Base-by-base conservation (phyloP, 2,888 invertebrate species). In the Gari tellinella region DNA sequence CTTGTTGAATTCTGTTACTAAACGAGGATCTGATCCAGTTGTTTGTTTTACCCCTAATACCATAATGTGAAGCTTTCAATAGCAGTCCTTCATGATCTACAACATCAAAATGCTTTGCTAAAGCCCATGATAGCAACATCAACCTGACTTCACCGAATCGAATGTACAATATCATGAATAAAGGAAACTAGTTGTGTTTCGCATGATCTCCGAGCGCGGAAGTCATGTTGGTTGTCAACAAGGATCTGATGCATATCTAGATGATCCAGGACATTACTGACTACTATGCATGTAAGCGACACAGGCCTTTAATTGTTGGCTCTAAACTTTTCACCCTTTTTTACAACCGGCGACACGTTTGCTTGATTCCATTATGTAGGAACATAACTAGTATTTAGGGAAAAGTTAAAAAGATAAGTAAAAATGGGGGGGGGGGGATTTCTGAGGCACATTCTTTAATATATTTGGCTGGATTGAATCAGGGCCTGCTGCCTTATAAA, bases 51-150 rank as follows among this genome's bases (percentile, higher is more conserved):
- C n/a, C 52, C 14, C 31, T 25, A 14, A 52, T 25, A 15, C 52
- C 52, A 26, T 52, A 53, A 43, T 52, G 53, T 2, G 31, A 23
- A 19, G 37, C 37, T 40, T 67, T 67, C 15, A 14, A n/a, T 4
- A 60, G 15, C 1, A 67, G 46, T 5, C 67, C 46, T 19, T 45
- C 12, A 26, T 67, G 67, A 19, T 68, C 49, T 10, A 74, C 65
- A 46, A 64, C 64, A 53, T 69, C 68, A 55, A 75, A 70, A 23
- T 65, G 66, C 52, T 75, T 70, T 2, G 56, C 38, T 38, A 84
- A 81, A 58, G 81, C 79, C 21, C 67, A 41, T 12, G 17, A 80
- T 51, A 23, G 52, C 38, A 61, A 80, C 80, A 38, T 66, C 58
- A 17, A 65, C 63, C 17, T 56, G 14, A 14, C 62, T 52, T 4